Conservation (phyloP, 2,888 invertebrate genomes). For the Eilema depressum region DNA sequence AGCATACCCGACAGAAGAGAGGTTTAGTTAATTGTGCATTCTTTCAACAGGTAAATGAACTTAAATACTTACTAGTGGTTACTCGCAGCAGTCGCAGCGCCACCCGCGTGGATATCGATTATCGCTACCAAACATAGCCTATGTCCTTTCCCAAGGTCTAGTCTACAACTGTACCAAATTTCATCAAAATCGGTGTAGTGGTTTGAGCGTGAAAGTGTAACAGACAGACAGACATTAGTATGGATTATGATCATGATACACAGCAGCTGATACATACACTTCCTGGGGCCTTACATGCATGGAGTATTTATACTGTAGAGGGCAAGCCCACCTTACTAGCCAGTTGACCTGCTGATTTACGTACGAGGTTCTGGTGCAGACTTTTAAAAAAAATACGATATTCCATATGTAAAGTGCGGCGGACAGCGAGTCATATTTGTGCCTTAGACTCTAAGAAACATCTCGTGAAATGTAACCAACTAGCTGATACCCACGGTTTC, state of each 20-base stretch:
- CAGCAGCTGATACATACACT: neutral
- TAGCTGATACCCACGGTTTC: too few species aligned
- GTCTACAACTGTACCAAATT: too few species aligned
- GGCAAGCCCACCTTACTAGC: neutral
- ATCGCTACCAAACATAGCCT: too few species aligned
- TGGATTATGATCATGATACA: too few species aligned
- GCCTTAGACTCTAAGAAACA: too few species aligned
- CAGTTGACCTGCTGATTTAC: neutral
- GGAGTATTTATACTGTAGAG: neutral
- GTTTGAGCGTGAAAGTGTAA: too few species aligned
- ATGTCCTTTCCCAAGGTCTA: too few species aligned
- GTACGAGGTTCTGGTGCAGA: neutral
- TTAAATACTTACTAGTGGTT: too few species aligned
- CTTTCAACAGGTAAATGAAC: constrained; percentile 2
- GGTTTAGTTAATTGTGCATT: neutral
- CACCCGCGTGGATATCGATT: too few species aligned
- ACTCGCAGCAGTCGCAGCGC: too few species aligned
- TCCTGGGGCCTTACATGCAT: neutral
- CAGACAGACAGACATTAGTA: too few species aligned
- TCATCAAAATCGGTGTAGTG: too few species aligned
- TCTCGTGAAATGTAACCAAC: neutral
- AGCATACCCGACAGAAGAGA: neutral
- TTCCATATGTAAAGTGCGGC: neutral
- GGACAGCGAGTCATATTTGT: neutral
- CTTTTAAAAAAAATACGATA: neutral